phyloP scores from a whole-genome alignment of 1,140 invertebrate genomes.

The Drosophila paulistorum region DNA sequence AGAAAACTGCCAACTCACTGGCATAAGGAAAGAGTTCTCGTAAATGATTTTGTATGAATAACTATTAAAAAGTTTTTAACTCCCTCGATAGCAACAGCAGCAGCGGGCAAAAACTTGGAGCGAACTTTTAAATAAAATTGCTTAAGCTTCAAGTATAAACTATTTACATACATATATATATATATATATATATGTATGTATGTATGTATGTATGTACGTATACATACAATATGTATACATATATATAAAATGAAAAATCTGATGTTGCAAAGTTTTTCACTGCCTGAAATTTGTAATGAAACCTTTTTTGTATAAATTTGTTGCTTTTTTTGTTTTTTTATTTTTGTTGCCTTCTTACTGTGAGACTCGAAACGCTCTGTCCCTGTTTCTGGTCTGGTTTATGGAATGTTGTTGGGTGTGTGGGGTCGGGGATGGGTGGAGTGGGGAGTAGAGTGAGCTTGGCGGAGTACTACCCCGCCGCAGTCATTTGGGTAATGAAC shows the following conservation, averaged over 20 bases:
- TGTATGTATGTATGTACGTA: slow-evolving; percentile 8
- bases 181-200: slow-evolving; percentile 2
- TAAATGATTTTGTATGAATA: slow-evolving; percentile 76
- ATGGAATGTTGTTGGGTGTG: background rate
- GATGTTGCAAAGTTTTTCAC: slow-evolving; percentile 57
- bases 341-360: no score
- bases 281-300: slow-evolving; percentile 52
- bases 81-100: slow-evolving; percentile 30
- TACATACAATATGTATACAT: slow-evolving; percentile 13
- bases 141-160: slow-evolving; percentile 13
- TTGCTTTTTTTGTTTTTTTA: no score
- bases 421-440: no score
- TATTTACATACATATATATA: slow-evolving; percentile 8
- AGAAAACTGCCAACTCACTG: background rate
- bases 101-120: slow-evolving; percentile 33
- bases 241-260: slow-evolving; percentile 12
- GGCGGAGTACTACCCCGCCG: slow-evolving; percentile 12
- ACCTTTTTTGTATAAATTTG: slow-evolving; percentile 40
- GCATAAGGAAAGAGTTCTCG: slow-evolving; percentile 38
- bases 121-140: slow-evolving; percentile 45
- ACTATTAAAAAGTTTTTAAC: slow-evolving; percentile 74
- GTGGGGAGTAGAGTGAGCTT: no score
- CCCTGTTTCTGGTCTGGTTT: background rate
- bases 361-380: no score
- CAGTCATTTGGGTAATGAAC: slow-evolving; percentile 80